Evolutionary conservation across 2,113 vertebrate species (phyloP), one percentile per base, ranked within the genome.

Genomic region (Siphamia tubifer): DNA sequence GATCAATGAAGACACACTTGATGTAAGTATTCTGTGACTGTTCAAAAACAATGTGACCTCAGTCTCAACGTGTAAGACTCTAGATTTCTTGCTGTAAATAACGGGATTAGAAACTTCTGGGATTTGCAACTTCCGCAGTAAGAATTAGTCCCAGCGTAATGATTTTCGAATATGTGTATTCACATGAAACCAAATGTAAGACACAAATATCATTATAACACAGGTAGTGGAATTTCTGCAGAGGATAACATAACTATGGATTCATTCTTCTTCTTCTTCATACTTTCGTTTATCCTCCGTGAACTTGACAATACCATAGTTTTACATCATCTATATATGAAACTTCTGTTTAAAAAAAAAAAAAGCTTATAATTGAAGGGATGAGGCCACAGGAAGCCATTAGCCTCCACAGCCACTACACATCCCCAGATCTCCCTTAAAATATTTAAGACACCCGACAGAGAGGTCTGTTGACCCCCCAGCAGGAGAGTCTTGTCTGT

Each of bases 1-100:
- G 75, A 95, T 99, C 70, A 99, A 98, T 66, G 96, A 98, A 89
- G 96, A 92, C 53, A 96, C 96, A 17, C 94, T 99, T 53, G 97
- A 99, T 66, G 98, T 98, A 92, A 98, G 97, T 96, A 91, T 47
- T 17, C 11, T 36, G 5, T 17, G 11, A 10, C 6, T 47, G n/a
- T 47, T 27, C 21, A 21, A 25, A 3, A 6, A 7, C 23, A 25
- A 7, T 24, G n/a, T 12, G 4, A 23, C 43, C 24, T 44, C n/a
- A n/a, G n/a, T n/a, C n/a, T n/a, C n/a, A n/a, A n/a, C n/a, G n/a
- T n/a, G n/a, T n/a, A n/a, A n/a, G n/a, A n/a, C n/a, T n/a, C n/a
- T n/a, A n/a, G n/a, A n/a, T n/a, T n/a, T n/a, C n/a, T n/a, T n/a
- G n/a, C n/a, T n/a, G n/a, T n/a, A n/a, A n/a, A n/a, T n/a, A n/a